Percentiles rank a stretch among this genome's conserved stretches.
phyloP scores from a whole-genome alignment of 23 tunicate genomes.

The Halocynthia aurantium region DNA sequence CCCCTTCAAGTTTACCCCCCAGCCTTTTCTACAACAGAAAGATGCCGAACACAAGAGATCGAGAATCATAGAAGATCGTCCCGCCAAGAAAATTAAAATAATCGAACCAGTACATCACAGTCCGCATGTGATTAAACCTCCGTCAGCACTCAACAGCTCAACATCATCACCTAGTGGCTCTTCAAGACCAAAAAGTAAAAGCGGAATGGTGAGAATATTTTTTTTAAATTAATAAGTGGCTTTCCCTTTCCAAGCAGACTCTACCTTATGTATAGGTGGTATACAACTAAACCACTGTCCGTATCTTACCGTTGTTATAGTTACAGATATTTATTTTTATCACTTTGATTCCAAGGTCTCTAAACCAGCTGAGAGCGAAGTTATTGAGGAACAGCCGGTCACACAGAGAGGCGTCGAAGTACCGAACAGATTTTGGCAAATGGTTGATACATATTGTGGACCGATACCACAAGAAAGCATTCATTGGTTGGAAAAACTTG shows the following conservation, averaged over 20 bases:
- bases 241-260: no score
- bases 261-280: no score
- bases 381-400: conserved; percentile 25
- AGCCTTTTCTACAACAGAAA: conserved; percentile 17
- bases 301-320: no score
- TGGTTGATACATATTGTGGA: conserved; percentile 65
- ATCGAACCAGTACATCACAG: conserved; percentile 48
- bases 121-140: not conserved
- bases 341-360: not conserved
- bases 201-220: no score
- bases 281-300: no score
- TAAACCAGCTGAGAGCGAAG: not conserved
- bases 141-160: conserved; percentile 6
- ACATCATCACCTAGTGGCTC: conserved; percentile 41
- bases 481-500: conserved; percentile 51
- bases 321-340: no score
- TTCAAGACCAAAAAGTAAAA: conserved; percentile 46
- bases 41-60: conserved; percentile 49
- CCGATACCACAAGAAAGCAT: conserved; percentile 55
- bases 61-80: conserved; percentile 44
- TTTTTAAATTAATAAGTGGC: no score
- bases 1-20: no score
- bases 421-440: conserved; percentile 83
- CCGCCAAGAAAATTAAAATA: conserved; percentile 47
- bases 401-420: conserved; percentile 47